Conservation (phyloP, 2,888 invertebrate genomes). For the Timema cristinae region DNA sequence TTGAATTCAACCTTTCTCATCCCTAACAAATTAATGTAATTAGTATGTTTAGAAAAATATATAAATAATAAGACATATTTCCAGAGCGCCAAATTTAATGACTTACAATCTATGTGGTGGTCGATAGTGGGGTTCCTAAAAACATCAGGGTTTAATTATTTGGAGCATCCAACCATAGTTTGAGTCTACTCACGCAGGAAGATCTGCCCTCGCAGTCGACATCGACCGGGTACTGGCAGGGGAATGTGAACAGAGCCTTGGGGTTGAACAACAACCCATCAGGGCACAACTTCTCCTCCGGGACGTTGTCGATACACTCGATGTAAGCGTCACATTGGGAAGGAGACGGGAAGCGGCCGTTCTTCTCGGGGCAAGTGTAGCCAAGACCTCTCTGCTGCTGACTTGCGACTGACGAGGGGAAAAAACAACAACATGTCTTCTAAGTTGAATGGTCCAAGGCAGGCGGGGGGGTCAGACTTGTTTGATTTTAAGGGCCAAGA, state of each 20-base stretch:
- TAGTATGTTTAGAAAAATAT: no score
- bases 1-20: no score
- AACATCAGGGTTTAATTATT: no score
- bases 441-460: no score
- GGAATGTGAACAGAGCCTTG: slow-evolving; percentile 62
- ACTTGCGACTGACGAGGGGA: background rate
- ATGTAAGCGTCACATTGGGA: slow-evolving; percentile 72
- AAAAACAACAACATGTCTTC: background rate
- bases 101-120: no score
- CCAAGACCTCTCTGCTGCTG: slow-evolving; percentile 4
- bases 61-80: no score
- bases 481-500: no score
- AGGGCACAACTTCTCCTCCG: slow-evolving; percentile 72
- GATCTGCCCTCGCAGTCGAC: slow-evolving; percentile 70
- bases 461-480: background rate
- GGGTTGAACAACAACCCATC: slow-evolving; percentile 79
- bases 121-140: no score
- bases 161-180: no score
- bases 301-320: slow-evolving; percentile 69
- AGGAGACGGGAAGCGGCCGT: slow-evolving; percentile 62
- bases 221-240: slow-evolving; percentile 81
- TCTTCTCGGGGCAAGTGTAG: slow-evolving; percentile 57
- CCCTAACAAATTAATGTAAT: no score
- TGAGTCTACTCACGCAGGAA: slow-evolving; percentile 56
- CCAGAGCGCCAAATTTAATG: no score